Evolutionary conservation across 2,113 vertebrate genomes (phyloP).

Genomic region (Tor tambroides): DNA sequence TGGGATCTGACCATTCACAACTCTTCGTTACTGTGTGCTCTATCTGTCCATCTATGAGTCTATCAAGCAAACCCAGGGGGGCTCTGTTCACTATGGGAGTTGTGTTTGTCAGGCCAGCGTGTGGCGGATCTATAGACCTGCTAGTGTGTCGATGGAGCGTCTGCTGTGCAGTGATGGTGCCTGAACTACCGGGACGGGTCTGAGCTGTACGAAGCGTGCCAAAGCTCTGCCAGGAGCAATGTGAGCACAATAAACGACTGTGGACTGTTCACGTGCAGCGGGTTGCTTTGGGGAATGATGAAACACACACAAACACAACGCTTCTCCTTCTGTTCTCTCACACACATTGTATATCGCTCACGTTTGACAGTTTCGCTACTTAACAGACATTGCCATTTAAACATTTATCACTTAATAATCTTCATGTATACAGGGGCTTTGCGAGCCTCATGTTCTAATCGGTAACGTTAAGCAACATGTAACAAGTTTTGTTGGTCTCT

Average conservation of each 20-base stretch:
- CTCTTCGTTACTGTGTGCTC: not conserved
- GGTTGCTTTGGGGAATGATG: conserved; percentile 3
- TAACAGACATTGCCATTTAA: not conserved
- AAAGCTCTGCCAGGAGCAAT: conserved; percentile 22
- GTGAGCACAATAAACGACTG: conserved; percentile 25
- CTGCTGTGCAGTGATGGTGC: conserved; percentile 39
- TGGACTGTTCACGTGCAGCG: conserved; percentile 3
- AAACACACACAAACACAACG: conserved; percentile 7
- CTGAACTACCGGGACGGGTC: conserved; percentile 12
- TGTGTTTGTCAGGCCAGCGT: conserved; percentile 32
- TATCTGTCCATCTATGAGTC: conserved; percentile 32
- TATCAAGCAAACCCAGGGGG: not conserved
- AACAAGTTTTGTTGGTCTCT: no score
- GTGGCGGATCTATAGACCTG: conserved; percentile 45
- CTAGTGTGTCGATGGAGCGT: conserved; percentile 44
- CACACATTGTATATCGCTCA: not conserved
- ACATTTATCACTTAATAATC: no score
- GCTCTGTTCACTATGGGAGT: conserved; percentile 13
- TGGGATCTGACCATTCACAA: not conserved
- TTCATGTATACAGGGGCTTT: no score
- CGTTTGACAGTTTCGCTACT: not conserved
- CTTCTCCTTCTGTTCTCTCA: not conserved
- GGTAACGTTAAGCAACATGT: no score
- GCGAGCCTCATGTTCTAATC: no score
- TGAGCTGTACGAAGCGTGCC: conserved; percentile 1